Evolutionary conservation across 2,888 invertebrate genomes (phyloP), one percentile per base, ranked within the genome.

Genomic region (Mellilla xanthometata): DNA sequence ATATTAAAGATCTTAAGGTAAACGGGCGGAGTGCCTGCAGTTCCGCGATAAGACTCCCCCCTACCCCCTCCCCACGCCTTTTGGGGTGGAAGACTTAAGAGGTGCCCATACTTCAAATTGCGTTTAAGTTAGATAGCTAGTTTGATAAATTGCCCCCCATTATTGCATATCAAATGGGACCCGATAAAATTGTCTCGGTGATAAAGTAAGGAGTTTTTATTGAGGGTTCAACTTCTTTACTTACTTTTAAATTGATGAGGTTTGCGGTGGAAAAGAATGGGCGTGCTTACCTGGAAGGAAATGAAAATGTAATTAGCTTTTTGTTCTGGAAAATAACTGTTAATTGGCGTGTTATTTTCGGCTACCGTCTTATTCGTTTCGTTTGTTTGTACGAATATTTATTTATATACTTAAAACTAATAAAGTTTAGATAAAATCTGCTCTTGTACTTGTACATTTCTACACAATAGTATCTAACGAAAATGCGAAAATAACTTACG

Each of bases 1-100:
- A 87, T 89, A 89, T 88, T 88, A 88, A 86, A 87, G 84, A 87
- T 88, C 85, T 86, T 84, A 87, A 89, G 89, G 88, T 89, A 84
- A 85, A 76, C 81, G 85, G 75, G 81, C 60, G 77, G 72, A 77
- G 81, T 73, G 90, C 82, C 90, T 90, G 90, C 90, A 88, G 76
- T 85, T 81, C 74, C 72, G 87, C 84, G 90, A 90, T 90, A 90
- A 90, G 86, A 68, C 76, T 62, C 55, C 76, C 70, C 75, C 61
- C 62, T 65, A 69, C 66, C 66, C 24, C 3, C 67, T 58, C 60
- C 65, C 46, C 31, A 23, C 32, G 32, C 47, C 76, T 85, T 83
- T 74, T 66, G 75, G 82, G 83, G 78, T 70, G 72, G 72, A 61
- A 73, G 74, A 72, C 84, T 87, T 87, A 81, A 86, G 84, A 83